Base-by-base conservation (phyloP, 2,888 invertebrate genomes). In the Volucella bombylans region DNA sequence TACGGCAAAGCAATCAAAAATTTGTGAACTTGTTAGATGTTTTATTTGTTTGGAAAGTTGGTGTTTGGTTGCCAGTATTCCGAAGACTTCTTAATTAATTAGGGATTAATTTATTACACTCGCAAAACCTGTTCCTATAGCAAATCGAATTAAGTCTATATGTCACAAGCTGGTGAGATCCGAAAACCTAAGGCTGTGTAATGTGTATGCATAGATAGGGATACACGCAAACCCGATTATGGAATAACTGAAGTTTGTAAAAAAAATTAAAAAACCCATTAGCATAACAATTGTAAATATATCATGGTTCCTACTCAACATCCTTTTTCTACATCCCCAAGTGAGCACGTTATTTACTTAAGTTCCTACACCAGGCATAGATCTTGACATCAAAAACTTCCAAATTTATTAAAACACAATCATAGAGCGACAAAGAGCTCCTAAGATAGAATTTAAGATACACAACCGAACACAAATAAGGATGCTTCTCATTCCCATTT, bases 241-340 rank as follows among this genome's bases (percentile, higher is more conserved):
- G 31, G 31, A 31, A 31, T 31, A 31, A 31, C 4, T 4, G 31
- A 31, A 31, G 31, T 31, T 31, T 6, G 31, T 6, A 31, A 45
- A 39, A 64, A 50, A 50, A 69, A 65, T 65, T 47, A 76, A 47
- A 10, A 39, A 69, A 69, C 69, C 69, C 41, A 74, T 81, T 74
- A 68, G 64, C 39, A 68, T 50, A 23, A 59, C 45, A 52, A 45
- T 54, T 45, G 15, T 38, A 14, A 67, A 15, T 12, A 39, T 10
- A 9, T 43, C 23, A 41, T 14, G 18, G 9, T n/a, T 52, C n/a
- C 38, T n/a, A 52, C 14, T 54, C 23, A 31, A 41, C 49, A 50
- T 55, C 45, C 55, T 15, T 64, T 68, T 57, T 39, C 31, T 6
- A 69, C 18, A 39, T 64, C 45, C 45, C 39, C 39, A 4, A 8